These are phyloP conservation scores for Acanthosoma haemorrhoidale DNA, from an alignment of 2,888 invertebrate genomes.

Conservation along the genomic window DNA sequence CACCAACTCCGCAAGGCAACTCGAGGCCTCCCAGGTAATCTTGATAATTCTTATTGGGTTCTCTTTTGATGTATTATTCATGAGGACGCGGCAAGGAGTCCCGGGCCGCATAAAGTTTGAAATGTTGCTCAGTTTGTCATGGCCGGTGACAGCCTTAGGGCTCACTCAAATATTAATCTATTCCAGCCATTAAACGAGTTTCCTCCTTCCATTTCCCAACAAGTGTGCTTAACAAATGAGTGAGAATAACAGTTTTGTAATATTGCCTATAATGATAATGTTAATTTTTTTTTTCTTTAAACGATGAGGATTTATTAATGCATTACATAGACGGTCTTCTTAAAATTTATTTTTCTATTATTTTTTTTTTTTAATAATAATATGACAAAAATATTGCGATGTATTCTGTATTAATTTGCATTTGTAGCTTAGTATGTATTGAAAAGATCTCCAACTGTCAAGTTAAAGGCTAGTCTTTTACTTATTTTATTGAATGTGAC, in stretches of 20 bases:
- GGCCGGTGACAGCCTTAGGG: neutral
- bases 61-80: constrained; percentile 17
- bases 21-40: neutral
- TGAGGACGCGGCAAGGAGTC: neutral
- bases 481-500: neutral
- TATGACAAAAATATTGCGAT: constrained; percentile 7
- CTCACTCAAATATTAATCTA: constrained; percentile 1
- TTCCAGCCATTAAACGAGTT: constrained; percentile 1
- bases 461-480: constrained; percentile 24
- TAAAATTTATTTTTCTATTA: neutral
- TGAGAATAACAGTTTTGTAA: constrained; percentile 1
- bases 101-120: constrained; percentile 8
- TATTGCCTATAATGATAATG: neutral
- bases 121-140: constrained; percentile 12
- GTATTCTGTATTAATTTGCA: constrained; percentile 15
- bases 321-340: neutral
- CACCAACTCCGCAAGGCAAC: no score
- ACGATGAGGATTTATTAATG: neutral
- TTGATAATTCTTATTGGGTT: constrained; percentile 25
- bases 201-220: neutral
- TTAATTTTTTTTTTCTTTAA: neutral
- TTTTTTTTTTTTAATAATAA: constrained; percentile 9
- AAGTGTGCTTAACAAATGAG: neutral
- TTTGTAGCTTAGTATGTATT: constrained; percentile 17
- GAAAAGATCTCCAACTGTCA: constrained; percentile 18